Base-by-base conservation (phyloP, 2,888 invertebrate genomes). In the Mesorhabditis spiculigera region DNA sequence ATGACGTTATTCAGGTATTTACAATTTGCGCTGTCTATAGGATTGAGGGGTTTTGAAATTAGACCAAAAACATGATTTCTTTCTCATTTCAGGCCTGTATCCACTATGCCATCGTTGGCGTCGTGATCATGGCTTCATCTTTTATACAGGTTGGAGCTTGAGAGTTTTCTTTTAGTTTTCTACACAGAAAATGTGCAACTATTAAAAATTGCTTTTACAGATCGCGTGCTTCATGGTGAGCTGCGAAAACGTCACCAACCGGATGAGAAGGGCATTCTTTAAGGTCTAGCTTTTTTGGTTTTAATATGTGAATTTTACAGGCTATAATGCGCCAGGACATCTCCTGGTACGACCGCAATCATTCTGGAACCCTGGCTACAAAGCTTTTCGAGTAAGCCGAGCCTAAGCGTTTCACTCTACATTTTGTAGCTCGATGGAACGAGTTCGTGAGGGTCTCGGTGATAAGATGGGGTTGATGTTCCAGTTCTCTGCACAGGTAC, bases 351-450 rank as follows among this genome's bases (percentile, higher is more conserved):
- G 88, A 88, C 76, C 85, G 84, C 43, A 87, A 88, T 73, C 86
- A 87, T 71, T 86, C 86, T n/a, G 89, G 88, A 58, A 88, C 88
- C 73, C 81, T 89, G 64, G 86, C 88, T 4, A 86, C 86, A 4
- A 87, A 88, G 76, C 81, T 89, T 13, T 87, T 88, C n/a, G 88
- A 89, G 89, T 89, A 83, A 82, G 86, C 8, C n/a, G 8, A 16
- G 63, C 2, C 8, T 50, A 1, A 50, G 3, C 3, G 1, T 50
- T 50, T 50, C 8, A 13, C 16, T n/a, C n/a, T 66, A 43, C 6
- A 44, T 10, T 42, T 16, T 13, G n/a, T 67, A 66, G 66, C 45
- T 43, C 28, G n/a, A 41, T 85, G 66, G 85, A 83, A 65, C 70
- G 84, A 61, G 77, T 84, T 5, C 79, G 81, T 58, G 84, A 84